Conservation (phyloP, 2,797 vertebrate species). For the Myotis planiceps region DNA sequence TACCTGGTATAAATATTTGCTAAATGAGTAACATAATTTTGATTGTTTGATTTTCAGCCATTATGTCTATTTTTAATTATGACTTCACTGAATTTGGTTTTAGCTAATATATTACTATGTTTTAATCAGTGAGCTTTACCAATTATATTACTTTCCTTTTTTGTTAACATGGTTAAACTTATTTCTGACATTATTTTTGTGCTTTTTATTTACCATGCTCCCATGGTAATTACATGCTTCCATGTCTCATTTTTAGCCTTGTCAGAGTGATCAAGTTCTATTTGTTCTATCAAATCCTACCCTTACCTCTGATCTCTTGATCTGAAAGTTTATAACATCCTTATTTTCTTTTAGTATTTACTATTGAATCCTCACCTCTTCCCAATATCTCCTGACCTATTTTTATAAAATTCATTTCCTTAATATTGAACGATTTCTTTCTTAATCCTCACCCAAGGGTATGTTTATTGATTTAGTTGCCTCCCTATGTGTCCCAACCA, state of each 20-base stretch:
- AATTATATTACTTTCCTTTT: neutral
- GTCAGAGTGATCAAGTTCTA: neutral
- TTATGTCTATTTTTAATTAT: neutral
- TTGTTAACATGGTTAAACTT: neutral
- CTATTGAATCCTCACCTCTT: neutral
- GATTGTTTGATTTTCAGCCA: neutral
- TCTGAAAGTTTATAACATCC: neutral
- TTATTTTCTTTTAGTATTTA: neutral
- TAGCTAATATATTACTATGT: neutral
- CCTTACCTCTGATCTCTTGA: neutral
- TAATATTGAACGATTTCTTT: neutral
- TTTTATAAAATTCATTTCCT: conserved; percentile 22
- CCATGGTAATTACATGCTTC: neutral
- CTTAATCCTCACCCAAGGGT: neutral
- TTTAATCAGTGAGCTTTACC: neutral
- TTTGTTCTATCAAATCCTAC: neutral
- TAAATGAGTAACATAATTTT: neutral
- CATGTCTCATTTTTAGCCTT: neutral
- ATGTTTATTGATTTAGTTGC: neutral
- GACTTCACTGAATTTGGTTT: neutral
- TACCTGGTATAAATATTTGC: neutral
- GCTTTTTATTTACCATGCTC: neutral
- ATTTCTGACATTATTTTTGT: neutral
- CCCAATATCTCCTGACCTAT: neutral
- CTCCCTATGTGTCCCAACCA: no score